Base-by-base conservation (phyloP, 92 coral and sea anemone species). In the Epizoanthus scotinus region DNA sequence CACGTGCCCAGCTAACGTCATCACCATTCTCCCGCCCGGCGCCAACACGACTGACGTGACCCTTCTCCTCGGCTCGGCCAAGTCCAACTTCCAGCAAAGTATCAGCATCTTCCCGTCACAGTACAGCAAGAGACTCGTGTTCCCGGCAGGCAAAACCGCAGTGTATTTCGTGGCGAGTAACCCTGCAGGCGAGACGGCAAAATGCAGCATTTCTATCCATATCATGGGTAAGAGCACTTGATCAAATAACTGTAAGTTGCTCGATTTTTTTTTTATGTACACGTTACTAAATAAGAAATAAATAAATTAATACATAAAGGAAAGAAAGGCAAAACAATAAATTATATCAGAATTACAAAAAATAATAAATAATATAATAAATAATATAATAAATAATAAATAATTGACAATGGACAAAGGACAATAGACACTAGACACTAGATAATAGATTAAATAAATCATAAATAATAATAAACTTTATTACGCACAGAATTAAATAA, bases 121-220 rank as follows among this genome's bases (percentile, higher is more conserved):
- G 27, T 92, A 90, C 56, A 79, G 64, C 26, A 61, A 63, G 27
- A 68, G 80, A 26, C 79, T 74, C 31, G 78, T 90, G 12, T 92
- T 90, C 38, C 92, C 92, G 6, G 97, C 94, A 12, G 97, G 97
- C 49, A 70, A 65, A 19, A 90, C 92, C 1, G n/a, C 38, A 20
- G 17, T 92, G 25, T 90, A 87, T 15, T 92, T 87, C 61, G 89
- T 84, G 19, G 97, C 94, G 49, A 75, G 79, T 14, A 92, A 86
- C 59, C 79, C 78, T 10, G n/a, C 27, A 40, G 85, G 84, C 65
- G 85, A 90, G 77, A 83, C 84, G 0, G 90, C 87, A 8, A 57
- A 83, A 17, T 92, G 97, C 77, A 53, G n/a, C 26, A 75, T 70
- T 8, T 10, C 25, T 2, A 78, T 92, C 8, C 24, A 57, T 22